Conservation (phyloP, 2,113 vertebrate species). For the Phaethornis superciliosus region DNA sequence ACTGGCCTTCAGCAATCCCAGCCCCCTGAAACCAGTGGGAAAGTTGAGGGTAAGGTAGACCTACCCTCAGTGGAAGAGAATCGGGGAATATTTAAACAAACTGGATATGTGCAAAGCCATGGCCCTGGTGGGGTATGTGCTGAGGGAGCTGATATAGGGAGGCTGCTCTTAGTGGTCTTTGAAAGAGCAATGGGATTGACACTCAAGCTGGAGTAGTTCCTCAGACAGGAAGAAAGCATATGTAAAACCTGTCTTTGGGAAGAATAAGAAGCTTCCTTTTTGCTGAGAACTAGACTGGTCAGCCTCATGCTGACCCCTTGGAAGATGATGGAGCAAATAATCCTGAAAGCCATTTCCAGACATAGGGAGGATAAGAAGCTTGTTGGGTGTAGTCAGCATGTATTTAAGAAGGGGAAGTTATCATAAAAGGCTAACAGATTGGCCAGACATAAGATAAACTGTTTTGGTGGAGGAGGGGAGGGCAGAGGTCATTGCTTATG, state of each 20-base stretch:
- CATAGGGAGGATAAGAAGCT: not conserved
- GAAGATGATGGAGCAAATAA: not conserved
- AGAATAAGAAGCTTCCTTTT: not conserved
- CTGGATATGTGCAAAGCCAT: not conserved
- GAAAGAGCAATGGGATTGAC: not conserved
- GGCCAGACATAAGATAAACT: not conserved
- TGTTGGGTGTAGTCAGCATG: not conserved
- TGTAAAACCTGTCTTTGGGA: not conserved
- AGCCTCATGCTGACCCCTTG: not conserved
- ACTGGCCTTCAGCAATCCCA: not conserved
- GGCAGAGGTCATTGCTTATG: not conserved
- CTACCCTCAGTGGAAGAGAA: not conserved
- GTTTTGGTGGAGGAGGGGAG: not conserved
- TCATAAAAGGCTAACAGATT: too few species aligned
- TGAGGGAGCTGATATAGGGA: not conserved
- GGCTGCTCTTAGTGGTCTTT: not conserved
- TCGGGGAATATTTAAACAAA: not conserved
- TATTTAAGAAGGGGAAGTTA: not conserved
- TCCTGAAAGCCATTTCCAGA: not conserved
- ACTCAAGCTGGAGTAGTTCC: not conserved
- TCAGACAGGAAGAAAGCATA: not conserved
- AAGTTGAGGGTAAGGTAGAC: not conserved
- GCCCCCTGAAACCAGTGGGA: not conserved
- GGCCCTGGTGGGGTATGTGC: not conserved
- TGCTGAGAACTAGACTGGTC: not conserved